phyloP scores from a whole-genome alignment of 2,797 vertebrate genomes.

The Cercopithecus petaurista region DNA sequence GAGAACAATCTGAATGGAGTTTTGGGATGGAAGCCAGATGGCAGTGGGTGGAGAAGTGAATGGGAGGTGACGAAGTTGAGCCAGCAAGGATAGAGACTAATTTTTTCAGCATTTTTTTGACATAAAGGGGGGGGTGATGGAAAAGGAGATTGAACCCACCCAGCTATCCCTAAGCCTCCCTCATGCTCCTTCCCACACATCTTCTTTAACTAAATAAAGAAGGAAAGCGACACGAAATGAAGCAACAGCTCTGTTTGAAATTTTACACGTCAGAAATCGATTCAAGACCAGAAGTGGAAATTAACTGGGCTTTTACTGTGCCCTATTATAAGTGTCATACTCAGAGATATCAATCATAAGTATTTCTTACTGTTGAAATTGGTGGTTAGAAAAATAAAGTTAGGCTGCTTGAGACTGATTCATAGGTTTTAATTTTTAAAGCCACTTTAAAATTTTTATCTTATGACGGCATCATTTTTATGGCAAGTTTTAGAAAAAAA shows the following conservation, averaged over 20 bases:
- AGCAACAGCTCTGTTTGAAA: conserved; percentile 53
- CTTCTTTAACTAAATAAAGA: conserved; percentile 64
- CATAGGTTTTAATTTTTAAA: neutral
- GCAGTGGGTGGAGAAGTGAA: conserved; percentile 65
- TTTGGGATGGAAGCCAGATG: conserved; percentile 62
- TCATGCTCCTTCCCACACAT: conserved; percentile 62
- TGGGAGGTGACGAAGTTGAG: conserved; percentile 61
- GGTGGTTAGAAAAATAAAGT: neutral
- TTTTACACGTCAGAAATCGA: conserved; percentile 43
- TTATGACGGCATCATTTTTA: neutral
- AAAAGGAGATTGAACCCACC: conserved; percentile 56
- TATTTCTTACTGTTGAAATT: neutral
- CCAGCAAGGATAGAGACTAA: conserved; percentile 29
- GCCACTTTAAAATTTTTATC: neutral
- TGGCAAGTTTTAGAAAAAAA: neutral
- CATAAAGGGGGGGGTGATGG: conserved; percentile 44
- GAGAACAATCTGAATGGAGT: conserved; percentile 55
- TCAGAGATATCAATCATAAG: neutral
- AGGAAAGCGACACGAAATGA: conserved; percentile 30
- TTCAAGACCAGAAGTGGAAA: conserved; percentile 54
- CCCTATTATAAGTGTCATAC: neutral
- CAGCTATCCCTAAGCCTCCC: conserved; percentile 7
- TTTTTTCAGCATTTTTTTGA: conserved; percentile 44
- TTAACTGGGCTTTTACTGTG: conserved; percentile 43
- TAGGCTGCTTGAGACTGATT: neutral